A percentile compares a stretch with the other conserved stretches of the same genome.
Evolutionary conservation across 1,140 invertebrate species (phyloP).

Genomic region (Drosophila gunungcola): DNA sequence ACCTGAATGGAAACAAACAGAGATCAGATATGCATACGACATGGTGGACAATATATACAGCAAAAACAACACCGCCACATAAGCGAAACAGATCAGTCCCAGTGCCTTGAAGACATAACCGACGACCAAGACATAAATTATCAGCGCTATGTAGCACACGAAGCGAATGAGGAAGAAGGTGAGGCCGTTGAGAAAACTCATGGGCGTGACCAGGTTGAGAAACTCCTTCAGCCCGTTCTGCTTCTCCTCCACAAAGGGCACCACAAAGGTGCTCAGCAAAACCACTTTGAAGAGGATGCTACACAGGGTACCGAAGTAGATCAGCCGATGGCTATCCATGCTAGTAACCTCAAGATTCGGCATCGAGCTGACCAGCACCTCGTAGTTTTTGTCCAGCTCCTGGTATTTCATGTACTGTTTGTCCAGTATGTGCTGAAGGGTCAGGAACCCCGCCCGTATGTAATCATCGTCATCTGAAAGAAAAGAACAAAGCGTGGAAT

Average conservation of each 20-base stretch:
- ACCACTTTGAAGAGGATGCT: constrained; percentile 64
- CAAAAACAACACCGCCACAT: constrained; percentile 60
- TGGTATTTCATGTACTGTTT: constrained; percentile 62
- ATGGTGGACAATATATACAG: constrained; percentile 71
- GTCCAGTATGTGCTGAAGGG: constrained; percentile 67
- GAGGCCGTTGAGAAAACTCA: constrained; percentile 79
- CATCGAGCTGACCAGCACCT: constrained; percentile 62
- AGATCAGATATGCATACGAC: constrained; percentile 79
- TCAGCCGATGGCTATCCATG: constrained; percentile 59
- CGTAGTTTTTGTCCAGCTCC: constrained; percentile 30
- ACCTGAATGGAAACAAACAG: constrained; percentile 82
- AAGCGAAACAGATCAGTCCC: constrained; percentile 32
- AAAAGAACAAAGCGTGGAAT: constrained; percentile 5
- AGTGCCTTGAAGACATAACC: constrained; percentile 51
- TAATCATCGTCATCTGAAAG: constrained; percentile 74
- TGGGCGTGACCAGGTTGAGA: constrained; percentile 74
- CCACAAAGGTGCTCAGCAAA: constrained; percentile 72
- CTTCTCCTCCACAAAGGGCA: constrained; percentile 82
- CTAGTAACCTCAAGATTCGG: constrained; percentile 56
- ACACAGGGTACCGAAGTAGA: constrained; percentile 62
- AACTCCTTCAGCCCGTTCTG: constrained; percentile 80
- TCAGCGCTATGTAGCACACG: constrained; percentile 49
- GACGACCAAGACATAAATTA: constrained; percentile 38
- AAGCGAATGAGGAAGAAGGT: constrained; percentile 76
- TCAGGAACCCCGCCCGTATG: constrained; percentile 66